These are phyloP conservation scores for Sclerodermus sp. DNA, from an alignment of 2,888 invertebrate species.

Conservation along the genomic window DNA sequence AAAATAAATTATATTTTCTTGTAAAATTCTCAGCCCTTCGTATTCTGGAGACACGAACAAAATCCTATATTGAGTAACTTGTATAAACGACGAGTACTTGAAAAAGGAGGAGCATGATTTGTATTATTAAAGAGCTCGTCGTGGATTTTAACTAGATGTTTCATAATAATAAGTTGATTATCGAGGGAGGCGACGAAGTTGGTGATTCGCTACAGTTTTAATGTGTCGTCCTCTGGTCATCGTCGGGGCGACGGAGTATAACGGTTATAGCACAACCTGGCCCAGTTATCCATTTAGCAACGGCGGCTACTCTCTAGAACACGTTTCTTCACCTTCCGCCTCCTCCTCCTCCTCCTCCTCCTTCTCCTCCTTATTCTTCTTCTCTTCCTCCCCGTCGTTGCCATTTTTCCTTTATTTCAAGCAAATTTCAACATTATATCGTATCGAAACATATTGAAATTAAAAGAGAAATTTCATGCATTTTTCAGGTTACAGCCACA, in stretches of 20 bases:
- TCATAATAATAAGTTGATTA: no score
- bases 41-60: no score
- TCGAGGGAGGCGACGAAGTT: no score
- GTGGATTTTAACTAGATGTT: no score
- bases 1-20: no score
- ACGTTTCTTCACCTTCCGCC: background rate
- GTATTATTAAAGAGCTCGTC: no score
- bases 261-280: slow-evolving; percentile 45
- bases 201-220: slow-evolving; percentile 9
- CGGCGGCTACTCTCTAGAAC: slow-evolving; percentile 10
- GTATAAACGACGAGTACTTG: no score
- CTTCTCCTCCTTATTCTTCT: background rate
- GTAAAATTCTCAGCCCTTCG: no score
- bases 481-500: slow-evolving; percentile 50
- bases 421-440: no score
- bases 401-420: background rate
- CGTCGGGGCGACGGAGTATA: slow-evolving; percentile 23
- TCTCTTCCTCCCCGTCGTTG: background rate
- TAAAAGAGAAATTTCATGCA: background rate
- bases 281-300: slow-evolving; percentile 44
- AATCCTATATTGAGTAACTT: no score
- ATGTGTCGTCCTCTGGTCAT: slow-evolving; percentile 12
- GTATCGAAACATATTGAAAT: no score
- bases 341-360: background rate
- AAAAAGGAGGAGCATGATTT: no score